Evolutionary conservation across 2,888 invertebrate species (phyloP).

Genomic region (Choristoneura rosaceana): DNA sequence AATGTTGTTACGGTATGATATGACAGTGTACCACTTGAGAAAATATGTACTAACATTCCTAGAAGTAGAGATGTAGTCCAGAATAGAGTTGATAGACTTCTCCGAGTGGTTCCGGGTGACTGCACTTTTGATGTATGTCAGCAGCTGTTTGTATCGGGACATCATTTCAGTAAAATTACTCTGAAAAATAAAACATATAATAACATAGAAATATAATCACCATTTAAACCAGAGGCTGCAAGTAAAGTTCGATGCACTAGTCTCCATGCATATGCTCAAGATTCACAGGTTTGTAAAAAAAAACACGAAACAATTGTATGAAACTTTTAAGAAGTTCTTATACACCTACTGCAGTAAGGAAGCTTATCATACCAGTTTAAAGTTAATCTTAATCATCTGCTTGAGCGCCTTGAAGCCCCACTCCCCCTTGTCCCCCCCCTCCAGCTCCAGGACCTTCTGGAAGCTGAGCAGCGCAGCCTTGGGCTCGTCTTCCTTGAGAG

Average conservation of each 20-base stretch:
- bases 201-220: not conserved
- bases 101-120: conserved; percentile 99
- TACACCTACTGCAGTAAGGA: too few relatives aligned
- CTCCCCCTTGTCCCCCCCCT: conserved; percentile 99
- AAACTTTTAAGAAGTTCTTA: too few relatives aligned
- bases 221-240: not conserved
- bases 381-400: conserved; percentile 99
- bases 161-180: conserved; percentile 98
- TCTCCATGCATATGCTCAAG: too few relatives aligned
- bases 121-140: conserved; percentile 99
- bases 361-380: conserved; percentile 91
- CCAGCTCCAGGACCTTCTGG: conserved; percentile 97
- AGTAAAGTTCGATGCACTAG: too few relatives aligned
- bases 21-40: too few relatives aligned
- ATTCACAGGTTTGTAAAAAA: too few relatives aligned
- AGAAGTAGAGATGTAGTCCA: conserved; percentile 99
- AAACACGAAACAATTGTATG: too few relatives aligned
- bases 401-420: conserved; percentile 99
- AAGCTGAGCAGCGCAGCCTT: conserved; percentile 96
- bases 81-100: conserved; percentile 99
- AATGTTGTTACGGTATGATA: too few relatives aligned
- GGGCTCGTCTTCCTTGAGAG: conserved; percentile 98
- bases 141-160: conserved; percentile 96
- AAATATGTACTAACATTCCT: conserved; percentile 91
- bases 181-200: conserved; percentile 76